Percentiles rank a stretch among this genome's conserved stretches.
Evolutionary conservation across 2,113 vertebrate genomes (phyloP).

Genomic region (Orycteropus afer): DNA sequence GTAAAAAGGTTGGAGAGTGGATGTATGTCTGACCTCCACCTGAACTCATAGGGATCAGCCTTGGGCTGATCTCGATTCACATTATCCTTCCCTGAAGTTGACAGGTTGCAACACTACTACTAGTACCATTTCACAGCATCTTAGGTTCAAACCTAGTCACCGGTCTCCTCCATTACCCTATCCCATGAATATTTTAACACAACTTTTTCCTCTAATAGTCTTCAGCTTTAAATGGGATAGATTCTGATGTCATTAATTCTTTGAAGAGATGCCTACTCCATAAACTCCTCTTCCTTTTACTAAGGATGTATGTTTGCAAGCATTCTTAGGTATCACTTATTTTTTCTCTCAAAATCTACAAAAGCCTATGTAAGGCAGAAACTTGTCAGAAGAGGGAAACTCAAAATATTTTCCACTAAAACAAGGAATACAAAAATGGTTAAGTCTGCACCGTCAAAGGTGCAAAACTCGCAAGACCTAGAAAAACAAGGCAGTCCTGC

Average conservation of each 20-base stretch:
- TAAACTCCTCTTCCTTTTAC: conserved; percentile 42
- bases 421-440: neutral
- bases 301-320: neutral
- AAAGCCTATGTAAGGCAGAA: neutral
- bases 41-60: neutral
- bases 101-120: neutral
- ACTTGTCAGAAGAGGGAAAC: neutral
- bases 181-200: neutral
- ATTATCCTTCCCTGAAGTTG: too few species aligned
- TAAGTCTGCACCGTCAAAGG: neutral
- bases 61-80: neutral
- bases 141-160: neutral
- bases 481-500: neutral
- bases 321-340: neutral
- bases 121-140: neutral
- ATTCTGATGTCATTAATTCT: neutral
- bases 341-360: conserved; percentile 41
- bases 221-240: neutral
- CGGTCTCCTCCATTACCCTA: neutral
- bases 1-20: neutral
- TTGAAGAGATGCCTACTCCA: neutral
- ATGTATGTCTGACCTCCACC: neutral
- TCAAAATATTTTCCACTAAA: neutral
- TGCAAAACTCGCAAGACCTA: neutral
- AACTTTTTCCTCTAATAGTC: neutral